These are phyloP conservation scores for Latrodectus hesperus DNA, from an alignment of 2,888 invertebrate species.

Conservation along the genomic window DNA sequence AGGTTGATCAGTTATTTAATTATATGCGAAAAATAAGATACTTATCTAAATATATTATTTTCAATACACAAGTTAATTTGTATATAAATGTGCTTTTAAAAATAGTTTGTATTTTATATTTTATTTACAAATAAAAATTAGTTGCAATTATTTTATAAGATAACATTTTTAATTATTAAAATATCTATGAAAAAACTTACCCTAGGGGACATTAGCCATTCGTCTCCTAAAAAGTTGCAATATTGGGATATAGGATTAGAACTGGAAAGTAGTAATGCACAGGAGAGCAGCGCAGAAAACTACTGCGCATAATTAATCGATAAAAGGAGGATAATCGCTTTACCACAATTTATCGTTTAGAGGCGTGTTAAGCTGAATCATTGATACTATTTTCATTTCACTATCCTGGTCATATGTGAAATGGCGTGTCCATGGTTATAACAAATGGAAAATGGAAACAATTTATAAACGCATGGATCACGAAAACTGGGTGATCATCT, in stretches of 20 bases:
- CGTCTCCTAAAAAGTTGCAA: not conserved
- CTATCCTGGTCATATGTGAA: too few relatives aligned
- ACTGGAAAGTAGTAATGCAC: constrained; percentile 15
- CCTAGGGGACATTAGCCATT: not conserved
- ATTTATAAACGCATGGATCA: too few relatives aligned
- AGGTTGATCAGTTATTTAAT: too few relatives aligned
- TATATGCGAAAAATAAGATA: too few relatives aligned
- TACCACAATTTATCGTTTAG: constrained; percentile 35
- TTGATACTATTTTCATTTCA: constrained; percentile 5
- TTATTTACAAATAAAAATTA: not conserved
- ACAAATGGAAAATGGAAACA: too few relatives aligned
- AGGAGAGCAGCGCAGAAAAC: constrained; percentile 29
- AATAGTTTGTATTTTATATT: constrained; percentile 17
- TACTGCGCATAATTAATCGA: constrained; percentile 30
- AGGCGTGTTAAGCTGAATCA: constrained; percentile 22
- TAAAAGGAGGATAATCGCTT: constrained; percentile 35
- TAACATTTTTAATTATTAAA: not conserved
- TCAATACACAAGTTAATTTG: not conserved
- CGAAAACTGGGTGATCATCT: too few relatives aligned
- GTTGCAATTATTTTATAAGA: not conserved
- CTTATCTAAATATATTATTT: too few relatives aligned
- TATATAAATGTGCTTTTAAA: not conserved
- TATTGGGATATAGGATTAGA: not conserved
- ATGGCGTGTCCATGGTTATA: too few relatives aligned
- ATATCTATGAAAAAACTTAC: not conserved